A percentile compares a stretch with the other conserved stretches of the same genome.
Conservation (phyloP, 2,113 vertebrate species). For the Micronisus gabar region DNA sequence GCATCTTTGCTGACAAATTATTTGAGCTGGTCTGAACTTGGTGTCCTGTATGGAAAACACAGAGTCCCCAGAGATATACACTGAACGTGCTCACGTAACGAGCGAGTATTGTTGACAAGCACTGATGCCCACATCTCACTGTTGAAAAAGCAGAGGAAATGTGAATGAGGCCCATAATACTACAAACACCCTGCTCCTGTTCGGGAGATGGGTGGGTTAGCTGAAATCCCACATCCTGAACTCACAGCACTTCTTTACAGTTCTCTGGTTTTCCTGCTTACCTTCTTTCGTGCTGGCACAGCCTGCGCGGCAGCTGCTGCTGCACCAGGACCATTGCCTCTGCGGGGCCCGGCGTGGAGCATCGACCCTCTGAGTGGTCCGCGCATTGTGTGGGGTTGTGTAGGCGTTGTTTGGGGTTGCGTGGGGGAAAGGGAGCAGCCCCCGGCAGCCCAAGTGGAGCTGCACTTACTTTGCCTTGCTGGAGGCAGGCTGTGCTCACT, state of each 20-base stretch:
- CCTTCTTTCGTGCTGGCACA: not conserved
- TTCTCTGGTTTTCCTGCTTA: not conserved
- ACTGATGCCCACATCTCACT: not conserved
- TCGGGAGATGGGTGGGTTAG: not conserved
- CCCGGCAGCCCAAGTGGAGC: not conserved
- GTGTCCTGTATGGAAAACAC: not conserved
- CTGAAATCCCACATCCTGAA: not conserved
- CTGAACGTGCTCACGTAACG: not conserved
- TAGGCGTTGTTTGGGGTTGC: not conserved
- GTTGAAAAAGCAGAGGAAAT: not conserved
- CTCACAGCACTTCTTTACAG: not conserved
- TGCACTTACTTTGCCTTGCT: not conserved
- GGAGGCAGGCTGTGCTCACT: not conserved
- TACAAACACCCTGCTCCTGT: not conserved
- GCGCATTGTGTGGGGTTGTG: not conserved
- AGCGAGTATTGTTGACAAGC: not conserved
- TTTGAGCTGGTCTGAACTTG: not conserved
- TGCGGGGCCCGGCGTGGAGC: rapidly evolving
- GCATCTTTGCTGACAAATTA: not conserved
- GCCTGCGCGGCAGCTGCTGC: not conserved
- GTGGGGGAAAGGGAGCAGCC: not conserved
- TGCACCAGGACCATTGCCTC: rapidly evolving
- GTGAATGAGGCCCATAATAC: not conserved
- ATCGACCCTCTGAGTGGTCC: rapidly evolving
- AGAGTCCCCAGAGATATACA: not conserved